A percentile compares a stretch with the other conserved stretches of the same genome.
Evolutionary conservation across 92 coral and sea anemone genomes (phyloP).

Genomic region (Palythoa caribaeorum): DNA sequence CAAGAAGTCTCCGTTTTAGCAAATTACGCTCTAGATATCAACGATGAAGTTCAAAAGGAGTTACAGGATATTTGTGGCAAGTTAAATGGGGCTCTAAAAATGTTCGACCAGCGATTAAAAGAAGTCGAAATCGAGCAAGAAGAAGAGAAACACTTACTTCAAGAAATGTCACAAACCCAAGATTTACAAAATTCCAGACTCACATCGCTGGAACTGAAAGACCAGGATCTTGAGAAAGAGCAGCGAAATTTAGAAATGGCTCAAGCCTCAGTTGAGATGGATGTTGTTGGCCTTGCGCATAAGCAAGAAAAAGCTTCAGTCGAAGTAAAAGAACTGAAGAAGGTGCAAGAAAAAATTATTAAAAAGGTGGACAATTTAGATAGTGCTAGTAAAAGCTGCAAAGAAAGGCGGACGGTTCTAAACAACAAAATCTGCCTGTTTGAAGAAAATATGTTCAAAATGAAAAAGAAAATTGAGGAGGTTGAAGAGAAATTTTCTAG

Average conservation of each 20-base stretch:
- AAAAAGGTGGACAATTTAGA: no score
- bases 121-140: slow-evolving; percentile 4
- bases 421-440: no score
- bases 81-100: not conserved
- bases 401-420: no score
- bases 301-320: not conserved
- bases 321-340: not conserved
- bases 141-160: not conserved
- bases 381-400: no score
- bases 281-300: not conserved
- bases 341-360: not conserved
- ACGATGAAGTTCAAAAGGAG: not conserved
- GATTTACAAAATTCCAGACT: not conserved
- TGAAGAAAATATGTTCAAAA: no score
- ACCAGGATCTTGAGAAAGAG: not conserved
- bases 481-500: not conserved
- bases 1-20: slow-evolving; percentile 62
- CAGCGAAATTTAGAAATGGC: not conserved
- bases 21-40: not conserved
- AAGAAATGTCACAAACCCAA: not conserved
- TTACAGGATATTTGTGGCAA: not conserved
- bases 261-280: not conserved
- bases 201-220: not conserved
- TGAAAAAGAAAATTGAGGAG: slow-evolving; percentile 6
- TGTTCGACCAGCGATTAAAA: not conserved